These are phyloP conservation scores for Distichodus sexfasciatus DNA, from an alignment of 2,797 vertebrate genomes.

Conservation along the genomic window DNA sequence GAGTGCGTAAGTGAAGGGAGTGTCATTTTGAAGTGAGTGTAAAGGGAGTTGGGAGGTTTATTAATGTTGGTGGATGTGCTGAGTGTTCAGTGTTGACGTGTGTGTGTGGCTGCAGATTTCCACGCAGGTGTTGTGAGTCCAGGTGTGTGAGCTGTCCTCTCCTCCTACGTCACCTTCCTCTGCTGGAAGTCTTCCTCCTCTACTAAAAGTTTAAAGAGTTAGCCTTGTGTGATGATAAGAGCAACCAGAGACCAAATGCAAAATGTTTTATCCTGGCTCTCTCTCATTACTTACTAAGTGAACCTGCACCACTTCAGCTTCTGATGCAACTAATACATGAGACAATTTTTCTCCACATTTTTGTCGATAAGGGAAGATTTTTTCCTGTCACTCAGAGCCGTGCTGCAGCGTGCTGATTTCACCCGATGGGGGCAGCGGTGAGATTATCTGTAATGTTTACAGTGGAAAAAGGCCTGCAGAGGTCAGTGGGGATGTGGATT, in stretches of 20 bases:
- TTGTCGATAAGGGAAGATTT: neutral
- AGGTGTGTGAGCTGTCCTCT: conserved; percentile 84
- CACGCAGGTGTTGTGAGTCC: conserved; percentile 74
- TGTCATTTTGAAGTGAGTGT: no score
- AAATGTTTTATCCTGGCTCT: neutral
- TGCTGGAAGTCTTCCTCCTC: conserved; percentile 84
- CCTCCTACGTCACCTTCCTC: conserved; percentile 81
- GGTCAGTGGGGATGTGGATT: no score
- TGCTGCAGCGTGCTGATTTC: no score
- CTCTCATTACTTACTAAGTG: neutral
- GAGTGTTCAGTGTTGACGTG: conserved; percentile 3
- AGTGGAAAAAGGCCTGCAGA: no score
- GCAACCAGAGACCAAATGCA: conserved; percentile 32
- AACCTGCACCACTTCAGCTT: neutral
- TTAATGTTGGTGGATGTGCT: no score
- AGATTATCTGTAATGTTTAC: no score
- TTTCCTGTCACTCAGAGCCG: no score
- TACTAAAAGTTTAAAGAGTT: conserved; percentile 91
- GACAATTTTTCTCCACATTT: neutral
- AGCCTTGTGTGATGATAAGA: conserved; percentile 40
- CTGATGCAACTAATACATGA: conserved; percentile 46
- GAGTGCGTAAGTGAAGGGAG: no score
- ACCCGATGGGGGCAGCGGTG: no score
- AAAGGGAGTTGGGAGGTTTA: no score
- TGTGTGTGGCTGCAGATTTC: conserved; percentile 68